These are phyloP conservation scores for Rostratula benghalensis DNA, from an alignment of 2,113 vertebrate genomes.

Conservation along the genomic window DNA sequence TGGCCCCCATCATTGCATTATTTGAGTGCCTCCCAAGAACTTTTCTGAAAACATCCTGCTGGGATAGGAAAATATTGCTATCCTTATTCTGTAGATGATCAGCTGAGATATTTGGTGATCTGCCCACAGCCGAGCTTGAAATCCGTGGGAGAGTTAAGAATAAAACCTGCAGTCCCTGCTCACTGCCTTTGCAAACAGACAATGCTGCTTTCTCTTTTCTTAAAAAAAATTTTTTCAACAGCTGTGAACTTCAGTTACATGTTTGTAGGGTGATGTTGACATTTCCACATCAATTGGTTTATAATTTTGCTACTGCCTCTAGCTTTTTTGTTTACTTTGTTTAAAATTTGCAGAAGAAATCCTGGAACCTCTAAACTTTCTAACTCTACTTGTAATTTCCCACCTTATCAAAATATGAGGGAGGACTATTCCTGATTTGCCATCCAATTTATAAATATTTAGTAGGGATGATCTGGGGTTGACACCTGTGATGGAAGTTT, in stretches of 20 bases:
- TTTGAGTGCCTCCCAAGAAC: slow-evolving; percentile 5
- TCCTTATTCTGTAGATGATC: slow-evolving; percentile 57
- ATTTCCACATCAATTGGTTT: background rate
- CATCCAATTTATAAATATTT: background rate
- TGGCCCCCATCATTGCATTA: background rate
- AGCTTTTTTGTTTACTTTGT: background rate
- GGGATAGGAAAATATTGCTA: slow-evolving; percentile 23
- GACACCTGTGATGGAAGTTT: background rate
- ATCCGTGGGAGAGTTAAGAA: slow-evolving; percentile 40
- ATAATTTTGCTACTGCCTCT: background rate
- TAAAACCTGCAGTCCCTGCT: slow-evolving; percentile 16
- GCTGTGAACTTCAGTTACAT: slow-evolving; percentile 10
- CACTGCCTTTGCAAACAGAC: background rate
- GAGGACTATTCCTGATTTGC: background rate
- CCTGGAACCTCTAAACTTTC: background rate
- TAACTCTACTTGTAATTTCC: background rate
- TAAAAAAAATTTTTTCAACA: background rate
- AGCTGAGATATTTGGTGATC: slow-evolving; percentile 63
- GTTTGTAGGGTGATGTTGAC: background rate
- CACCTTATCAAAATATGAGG: background rate
- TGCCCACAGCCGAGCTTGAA: background rate
- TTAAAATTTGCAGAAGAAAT: background rate
- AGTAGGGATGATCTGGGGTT: background rate
- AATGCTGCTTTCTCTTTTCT: background rate
- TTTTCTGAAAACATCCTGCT: slow-evolving; percentile 46